Evolutionary conservation across 2,888 invertebrate genomes (phyloP), one percentile per base, ranked within the genome.

Genomic region (Andrena camellia): DNA sequence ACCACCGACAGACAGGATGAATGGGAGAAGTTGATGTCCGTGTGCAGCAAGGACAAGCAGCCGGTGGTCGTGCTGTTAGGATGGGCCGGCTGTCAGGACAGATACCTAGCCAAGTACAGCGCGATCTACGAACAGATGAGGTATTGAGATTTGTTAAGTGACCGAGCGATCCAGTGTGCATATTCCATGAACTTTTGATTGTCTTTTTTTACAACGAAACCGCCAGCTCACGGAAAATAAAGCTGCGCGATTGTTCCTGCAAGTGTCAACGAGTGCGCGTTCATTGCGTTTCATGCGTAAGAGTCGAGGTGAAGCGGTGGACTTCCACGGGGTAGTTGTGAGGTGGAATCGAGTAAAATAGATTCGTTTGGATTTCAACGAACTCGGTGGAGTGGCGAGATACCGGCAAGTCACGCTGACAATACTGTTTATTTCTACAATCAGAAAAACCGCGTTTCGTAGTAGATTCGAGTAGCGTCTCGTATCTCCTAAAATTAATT

Each of bases 81-180:
- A 50, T 97, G 97, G 97, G 97, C 97, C 68, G 97, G 97, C 54
- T 97, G 97, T 92, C 95, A 96, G 92, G 97, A 97, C 93, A 96
- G 96, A 91, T 96, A 97, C 93, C 93, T 97, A 72, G 96, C 96
- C 88, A 97, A 97, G 92, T 97, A 97, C 94, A 96, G 97, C 63
- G 96, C 96, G 88, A 96, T 97, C 80, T 97, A 97, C 92, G 96
- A 97, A 91, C 96, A 97, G 79, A 95, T 96, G 90, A 97, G 97
- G 97, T 97, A 81, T 54, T 52, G 48, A 62, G 23, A 67, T 57
- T 33, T 35, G 0, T 42, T 29, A 35, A 48, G n/a, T n/a, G 52
- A 29, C 6, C 5, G 10, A 1, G 33, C 17, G 31, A 20, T 20
- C 8, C 5, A 6, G 31, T 29, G 35, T 17, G 13, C 66, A 50